Evolutionary conservation across 2,797 vertebrate species (phyloP), one percentile per base, ranked within the genome.

Genomic region (Phoxinus dragarum): DNA sequence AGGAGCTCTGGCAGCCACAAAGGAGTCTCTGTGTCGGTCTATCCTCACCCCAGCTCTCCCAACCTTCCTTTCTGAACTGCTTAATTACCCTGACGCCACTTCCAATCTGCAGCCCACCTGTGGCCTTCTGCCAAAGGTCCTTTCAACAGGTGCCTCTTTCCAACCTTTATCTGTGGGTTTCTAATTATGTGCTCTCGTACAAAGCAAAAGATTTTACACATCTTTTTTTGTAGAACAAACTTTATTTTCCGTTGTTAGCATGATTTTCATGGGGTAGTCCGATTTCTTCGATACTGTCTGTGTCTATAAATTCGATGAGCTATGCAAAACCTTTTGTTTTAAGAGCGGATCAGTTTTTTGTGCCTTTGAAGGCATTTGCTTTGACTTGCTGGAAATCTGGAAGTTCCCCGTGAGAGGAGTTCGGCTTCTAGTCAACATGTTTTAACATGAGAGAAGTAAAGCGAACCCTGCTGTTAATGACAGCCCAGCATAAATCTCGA

Each of bases 401-500:
- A 95, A 90, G 84, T 96, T 96, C 88, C 95, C 94, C 61, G 94
- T 88, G 0, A 93, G 95, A 71, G 94, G 95, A 88, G 95, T 93
- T 0, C 95, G 93, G 95, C 94, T 96, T n/a, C 91, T 95, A 76
- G 31, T 90, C 77, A 92, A 95, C 90, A 96, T 95, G 95, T 96
- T 94, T 8, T 91, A 95, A 80, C 78, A 90, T 1, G 90, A 94
- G 68, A 92, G 95, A 93, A 34, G 91, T 88, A 66, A 89, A 77
- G 10, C 6, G 21, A 80, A 42, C 38, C 47, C 44, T 61, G 75
- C 1, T 76, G 82, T 89, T 89, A 88, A 90, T 78, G 69, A 85
- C 77, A 89, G 86, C 56, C 73, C 82, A 0, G 14, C 11, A 81
- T 88, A 87, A 86, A 89, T 83, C 80, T 36, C 71, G 75, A 66